Evolutionary conservation across 2,888 invertebrate genomes (phyloP).

Genomic region (Pyralis farinalis): DNA sequence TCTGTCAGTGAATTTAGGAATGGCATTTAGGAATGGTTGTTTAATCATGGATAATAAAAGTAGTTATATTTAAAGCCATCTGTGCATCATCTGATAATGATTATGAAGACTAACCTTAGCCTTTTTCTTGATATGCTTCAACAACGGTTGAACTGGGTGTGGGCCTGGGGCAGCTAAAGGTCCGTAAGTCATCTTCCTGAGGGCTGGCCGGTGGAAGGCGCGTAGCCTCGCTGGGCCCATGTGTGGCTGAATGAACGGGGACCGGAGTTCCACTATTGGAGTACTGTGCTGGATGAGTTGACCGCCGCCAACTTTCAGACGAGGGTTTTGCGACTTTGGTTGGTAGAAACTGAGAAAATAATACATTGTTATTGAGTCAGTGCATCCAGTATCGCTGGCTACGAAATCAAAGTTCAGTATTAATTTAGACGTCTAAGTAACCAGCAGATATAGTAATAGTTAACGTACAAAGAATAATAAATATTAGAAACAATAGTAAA

Average conservation of each 20-base stretch:
- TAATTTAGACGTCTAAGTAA: too few species aligned
- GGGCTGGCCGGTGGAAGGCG: slow-evolving; percentile 95
- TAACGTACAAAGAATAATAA: too few species aligned
- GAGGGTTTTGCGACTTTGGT: slow-evolving; percentile 91
- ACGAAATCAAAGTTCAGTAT: too few species aligned
- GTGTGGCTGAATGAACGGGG: slow-evolving; percentile 97
- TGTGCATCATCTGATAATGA: too few species aligned
- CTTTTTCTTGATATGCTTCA: slow-evolving; percentile 96
- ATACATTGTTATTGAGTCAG: too few species aligned
- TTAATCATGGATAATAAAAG: too few species aligned
- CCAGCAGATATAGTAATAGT: too few species aligned
- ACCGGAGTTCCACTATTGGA: slow-evolving; percentile 96
- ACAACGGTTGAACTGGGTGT: slow-evolving; percentile 91
- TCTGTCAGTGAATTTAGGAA: too few species aligned
- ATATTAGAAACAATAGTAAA: too few species aligned
- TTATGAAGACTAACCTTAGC: slow-evolving; percentile 85
- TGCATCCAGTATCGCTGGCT: too few species aligned
- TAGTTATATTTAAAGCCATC: too few species aligned
- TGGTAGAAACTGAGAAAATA: slow-evolving; percentile 89
- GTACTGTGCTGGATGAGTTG: slow-evolving; percentile 98
- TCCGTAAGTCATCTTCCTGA: slow-evolving; percentile 94
- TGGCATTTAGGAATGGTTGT: too few species aligned
- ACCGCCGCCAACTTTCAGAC: slow-evolving; percentile 93
- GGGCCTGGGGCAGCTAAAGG: slow-evolving; percentile 86
- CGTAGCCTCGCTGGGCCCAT: slow-evolving; percentile 88